These are phyloP conservation scores for Alligator mississippiensis DNA, from an alignment of 2,113 vertebrate species.

Conservation along the genomic window DNA sequence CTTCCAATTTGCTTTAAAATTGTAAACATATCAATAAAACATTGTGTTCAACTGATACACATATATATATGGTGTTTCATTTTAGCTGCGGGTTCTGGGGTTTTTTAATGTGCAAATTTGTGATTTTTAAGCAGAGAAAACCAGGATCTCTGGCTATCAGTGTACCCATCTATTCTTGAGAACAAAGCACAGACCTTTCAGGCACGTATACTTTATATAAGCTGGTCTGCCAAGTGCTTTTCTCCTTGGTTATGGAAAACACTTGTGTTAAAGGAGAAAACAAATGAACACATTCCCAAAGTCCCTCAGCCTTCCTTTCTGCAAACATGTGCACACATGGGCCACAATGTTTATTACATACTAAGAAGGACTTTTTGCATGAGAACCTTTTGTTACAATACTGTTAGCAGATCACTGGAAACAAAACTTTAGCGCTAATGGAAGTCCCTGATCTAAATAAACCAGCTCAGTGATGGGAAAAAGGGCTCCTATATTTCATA, in stretches of 20 bases:
- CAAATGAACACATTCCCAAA: not conserved
- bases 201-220: accelerated
- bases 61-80: no score
- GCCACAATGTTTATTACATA: not conserved
- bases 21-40: no score
- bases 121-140: no score
- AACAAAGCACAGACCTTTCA: not conserved
- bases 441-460: not conserved
- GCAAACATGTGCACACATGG: no score
- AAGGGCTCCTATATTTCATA: accelerated
- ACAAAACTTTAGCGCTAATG: not conserved
- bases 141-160: no score
- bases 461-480: accelerated
- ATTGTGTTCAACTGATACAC: no score
- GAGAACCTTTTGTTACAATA: accelerated
- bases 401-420: accelerated
- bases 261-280: not conserved
- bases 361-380: accelerated
- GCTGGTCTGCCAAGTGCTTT: not conserved
- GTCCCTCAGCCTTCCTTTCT: not conserved
- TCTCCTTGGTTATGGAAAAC: not conserved
- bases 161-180: not conserved
- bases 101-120: no score
- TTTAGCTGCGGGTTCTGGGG: no score
- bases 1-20: no score